Percentiles rank a stretch among this genome's conserved stretches.
Evolutionary conservation across 1,140 invertebrate species (phyloP).

Genomic region (Drosophila ananassae): DNA sequence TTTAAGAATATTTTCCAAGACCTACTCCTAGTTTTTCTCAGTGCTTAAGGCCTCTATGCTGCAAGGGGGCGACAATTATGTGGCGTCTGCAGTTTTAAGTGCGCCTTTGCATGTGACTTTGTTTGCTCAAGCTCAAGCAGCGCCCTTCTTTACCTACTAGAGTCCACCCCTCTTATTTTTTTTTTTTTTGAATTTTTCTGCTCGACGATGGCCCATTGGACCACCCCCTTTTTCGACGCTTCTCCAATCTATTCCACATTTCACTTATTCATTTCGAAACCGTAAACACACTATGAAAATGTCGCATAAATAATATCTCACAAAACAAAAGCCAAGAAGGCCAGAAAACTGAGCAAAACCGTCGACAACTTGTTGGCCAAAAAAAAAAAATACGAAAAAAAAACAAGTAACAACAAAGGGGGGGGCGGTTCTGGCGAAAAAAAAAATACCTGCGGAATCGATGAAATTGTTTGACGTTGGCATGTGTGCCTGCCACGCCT

Average conservation of each 20-base stretch:
- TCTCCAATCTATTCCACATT: slow-evolving; percentile 52
- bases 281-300: slow-evolving; percentile 80
- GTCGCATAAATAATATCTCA: slow-evolving; percentile 74
- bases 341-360: slow-evolving; percentile 10
- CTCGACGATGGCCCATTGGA: neutral
- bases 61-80: slow-evolving; percentile 64
- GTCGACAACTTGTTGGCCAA: slow-evolving; percentile 70
- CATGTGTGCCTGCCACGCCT: slow-evolving; percentile 47
- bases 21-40: neutral
- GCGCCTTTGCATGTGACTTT: slow-evolving; percentile 75
- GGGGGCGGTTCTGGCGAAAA: too few species aligned
- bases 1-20: too few species aligned
- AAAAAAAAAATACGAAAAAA: slow-evolving; percentile 3
- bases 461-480: slow-evolving; percentile 69
- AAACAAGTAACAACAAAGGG: neutral
- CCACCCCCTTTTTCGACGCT: slow-evolving; percentile 5
- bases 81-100: slow-evolving; percentile 81
- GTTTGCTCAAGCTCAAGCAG: slow-evolving; percentile 56
- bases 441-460: slow-evolving; percentile 53
- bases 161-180: neutral
- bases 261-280: slow-evolving; percentile 48
- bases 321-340: slow-evolving; percentile 15
- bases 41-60: slow-evolving; percentile 10
- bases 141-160: neutral
- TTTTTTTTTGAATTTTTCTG: neutral